Evolutionary conservation across 1,140 invertebrate genomes (phyloP), one percentile per base, ranked within the genome.

Genomic region (Leptopilina boulardi): DNA sequence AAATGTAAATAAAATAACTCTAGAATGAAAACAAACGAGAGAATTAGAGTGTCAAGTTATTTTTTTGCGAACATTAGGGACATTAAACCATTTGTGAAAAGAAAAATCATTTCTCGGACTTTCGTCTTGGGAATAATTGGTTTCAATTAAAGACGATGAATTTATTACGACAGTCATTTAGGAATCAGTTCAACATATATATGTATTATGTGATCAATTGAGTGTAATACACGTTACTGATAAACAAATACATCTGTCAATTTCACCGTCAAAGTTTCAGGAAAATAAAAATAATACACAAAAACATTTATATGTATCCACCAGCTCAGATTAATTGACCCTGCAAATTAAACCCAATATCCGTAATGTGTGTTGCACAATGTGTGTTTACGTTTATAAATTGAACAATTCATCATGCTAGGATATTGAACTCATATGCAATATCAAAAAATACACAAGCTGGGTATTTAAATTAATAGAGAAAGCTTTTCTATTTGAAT

Each of bases 71-170:
- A 5, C 9, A 41, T 41, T 42, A 9, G 66, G 34, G 41, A 5
- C 47, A 66, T 44, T n/a, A 70, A 56, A 19, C 23, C 19, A 23
- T 56, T 56, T 19, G 23, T n/a, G 1, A 66, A 30, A 21, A n/a
- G 15, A 66, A 26, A 66, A 66, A 66, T 66, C 59, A 2, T 15
- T 38, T 9, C 30, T 34, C 77, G 77, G 54, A 70, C 59, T 78
- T 70, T 82, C 72, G 73, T 79, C 73, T 78, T 51, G 51, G 66
- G 0, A 38, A 38, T 79, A 76, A 75, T 78, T 76, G 15, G 51
- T 38, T 19, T 72, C 78, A 74, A 81, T 81, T 75, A 74, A 76
- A 56, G 71, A 38, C 71, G 77, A 81, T 80, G 79, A 79, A 79
- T 76, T 79, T 80, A 77, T 74, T 77, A 59, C 66, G 77, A 77